Percentiles rank a stretch among this genome's conserved stretches.
phyloP scores from a whole-genome alignment of 2,797 vertebrate species.

The Channa striata region DNA sequence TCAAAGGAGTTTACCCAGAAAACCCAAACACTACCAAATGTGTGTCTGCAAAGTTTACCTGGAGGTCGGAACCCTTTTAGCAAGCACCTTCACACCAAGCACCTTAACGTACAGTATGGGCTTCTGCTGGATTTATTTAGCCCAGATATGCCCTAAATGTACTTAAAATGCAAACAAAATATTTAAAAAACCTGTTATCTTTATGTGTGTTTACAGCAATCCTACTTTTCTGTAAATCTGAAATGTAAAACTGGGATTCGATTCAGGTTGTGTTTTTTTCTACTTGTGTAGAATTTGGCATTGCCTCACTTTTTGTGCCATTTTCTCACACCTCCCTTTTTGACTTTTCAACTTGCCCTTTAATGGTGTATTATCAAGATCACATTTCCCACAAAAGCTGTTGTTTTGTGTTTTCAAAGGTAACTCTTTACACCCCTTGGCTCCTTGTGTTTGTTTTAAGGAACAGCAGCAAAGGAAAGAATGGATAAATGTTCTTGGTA shows the following conservation, averaged over 20 bases:
- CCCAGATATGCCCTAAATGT: not conserved
- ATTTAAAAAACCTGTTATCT: no score
- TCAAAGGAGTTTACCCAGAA: conserved; percentile 18
- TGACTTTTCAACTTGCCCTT: conserved; percentile 1
- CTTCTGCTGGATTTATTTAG: not conserved
- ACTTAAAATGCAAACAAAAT: not conserved
- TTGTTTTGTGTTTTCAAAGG: not conserved
- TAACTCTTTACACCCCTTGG: not conserved
- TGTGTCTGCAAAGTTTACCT: conserved; percentile 40
- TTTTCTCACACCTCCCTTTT: conserved; percentile 9
- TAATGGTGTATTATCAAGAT: conserved; percentile 5
- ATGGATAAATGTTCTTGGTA: not conserved
- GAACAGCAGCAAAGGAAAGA: not conserved
- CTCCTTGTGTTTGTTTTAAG: not conserved
- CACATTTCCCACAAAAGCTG: not conserved
- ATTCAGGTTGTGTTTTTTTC: not conserved
- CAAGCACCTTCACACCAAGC: not conserved
- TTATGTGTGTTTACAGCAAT: not conserved
- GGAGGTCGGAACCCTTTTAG: conserved; percentile 7
- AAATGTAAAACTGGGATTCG: not conserved
- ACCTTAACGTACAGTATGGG: not conserved
- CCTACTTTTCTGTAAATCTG: not conserved
- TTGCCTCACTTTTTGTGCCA: not conserved
- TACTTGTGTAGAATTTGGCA: not conserved
- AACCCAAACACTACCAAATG: conserved; percentile 53